Percentiles rank a stretch among this genome's conserved stretches.
phyloP scores from a whole-genome alignment of 2,888 invertebrate species.

The Stomorhina lunata region DNA sequence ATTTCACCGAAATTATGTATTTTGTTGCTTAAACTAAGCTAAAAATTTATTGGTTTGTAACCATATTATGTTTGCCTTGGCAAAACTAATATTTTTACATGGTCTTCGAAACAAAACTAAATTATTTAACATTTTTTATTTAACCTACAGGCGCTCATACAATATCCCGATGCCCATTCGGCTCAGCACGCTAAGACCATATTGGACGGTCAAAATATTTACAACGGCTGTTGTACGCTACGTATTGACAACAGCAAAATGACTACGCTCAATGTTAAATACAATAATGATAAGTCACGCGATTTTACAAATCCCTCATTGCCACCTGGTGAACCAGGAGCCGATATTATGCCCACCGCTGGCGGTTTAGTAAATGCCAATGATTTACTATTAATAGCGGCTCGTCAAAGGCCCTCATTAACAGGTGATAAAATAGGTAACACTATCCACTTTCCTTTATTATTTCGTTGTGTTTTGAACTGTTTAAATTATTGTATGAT shows the following conservation, averaged over 20 bases:
- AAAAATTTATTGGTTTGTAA: no score
- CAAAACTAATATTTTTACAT: neutral
- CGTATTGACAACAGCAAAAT: conserved; percentile 99
- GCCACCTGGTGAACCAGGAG: conserved; percentile 93
- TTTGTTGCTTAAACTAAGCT: no score
- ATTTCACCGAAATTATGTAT: no score
- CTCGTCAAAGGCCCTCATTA: conserved; percentile 79
- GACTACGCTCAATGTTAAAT: conserved; percentile 98
- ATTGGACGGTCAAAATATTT: conserved; percentile 99
- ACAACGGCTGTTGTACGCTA: conserved; percentile 99
- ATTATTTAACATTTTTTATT: conserved; percentile 83
- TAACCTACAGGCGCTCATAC: conserved; percentile 97
- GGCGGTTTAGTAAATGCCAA: conserved; percentile 82
- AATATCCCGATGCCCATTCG: conserved; percentile 97
- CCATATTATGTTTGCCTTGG: neutral
- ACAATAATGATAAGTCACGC: conserved; percentile 99
- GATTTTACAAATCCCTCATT: conserved; percentile 99
- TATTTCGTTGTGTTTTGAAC: conserved; percentile 59
- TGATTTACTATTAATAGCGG: conserved; percentile 81
- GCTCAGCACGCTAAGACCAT: conserved; percentile 98
- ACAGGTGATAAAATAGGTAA: conserved; percentile 81
- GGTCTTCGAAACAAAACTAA: conserved; percentile 72
- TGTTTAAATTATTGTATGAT: conserved; percentile 23
- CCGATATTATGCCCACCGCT: conserved; percentile 82
- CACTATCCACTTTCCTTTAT: conserved; percentile 71